Base-by-base conservation (phyloP, 2,888 invertebrate genomes). In the Drosophila peninsularis region DNA sequence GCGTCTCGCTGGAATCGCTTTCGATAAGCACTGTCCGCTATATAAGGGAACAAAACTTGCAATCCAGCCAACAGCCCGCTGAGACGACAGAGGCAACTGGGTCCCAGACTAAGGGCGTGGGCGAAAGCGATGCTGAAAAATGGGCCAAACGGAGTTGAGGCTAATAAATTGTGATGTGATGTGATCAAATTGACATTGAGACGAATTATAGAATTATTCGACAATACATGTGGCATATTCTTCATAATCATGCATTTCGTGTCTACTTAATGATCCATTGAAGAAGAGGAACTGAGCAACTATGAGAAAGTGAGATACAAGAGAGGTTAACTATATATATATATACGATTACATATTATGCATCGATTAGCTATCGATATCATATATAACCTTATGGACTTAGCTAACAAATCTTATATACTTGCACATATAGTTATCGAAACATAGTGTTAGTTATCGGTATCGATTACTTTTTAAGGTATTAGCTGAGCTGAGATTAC, bases 51-150 rank as follows among this genome's bases (percentile, higher is more conserved):
- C 36, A 45, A 13, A 36, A 45, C 1, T 0, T 19, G 6, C 27
- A 14, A 0, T 0, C 13, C 4, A 19, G 2, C 14, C 34, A 24
- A 1, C 24, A 13, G n/a, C 7, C 34, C 21, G n/a, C n/a, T 5
- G 42, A 17, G 2, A 13, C 21, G 7, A 11, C 32, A 1, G 42
- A 21, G 6, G 11, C 32, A 2, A 3, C 32, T 3, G 45, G 45
- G 2, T 9, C 34, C 13, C 44, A 44, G 17, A 4, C 36, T 7
- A 56, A 27, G 9, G 24, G 44, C 36, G 1, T 56, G 19, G 36
- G 45, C 13, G 27, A 56, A 17, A 56, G 27, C 24, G 56, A 56
- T 19, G 19, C 36, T 2, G 27, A 56, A 19, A 56, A 56, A 27
- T 56, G 56, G 56, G 45, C 44, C 19, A 36, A 27, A 9, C 36